Percentiles rank a stretch among this genome's conserved stretches.
phyloP scores from a whole-genome alignment of 53 echinoderm and acorn worm genomes.

The Patiria pectinifera region DNA sequence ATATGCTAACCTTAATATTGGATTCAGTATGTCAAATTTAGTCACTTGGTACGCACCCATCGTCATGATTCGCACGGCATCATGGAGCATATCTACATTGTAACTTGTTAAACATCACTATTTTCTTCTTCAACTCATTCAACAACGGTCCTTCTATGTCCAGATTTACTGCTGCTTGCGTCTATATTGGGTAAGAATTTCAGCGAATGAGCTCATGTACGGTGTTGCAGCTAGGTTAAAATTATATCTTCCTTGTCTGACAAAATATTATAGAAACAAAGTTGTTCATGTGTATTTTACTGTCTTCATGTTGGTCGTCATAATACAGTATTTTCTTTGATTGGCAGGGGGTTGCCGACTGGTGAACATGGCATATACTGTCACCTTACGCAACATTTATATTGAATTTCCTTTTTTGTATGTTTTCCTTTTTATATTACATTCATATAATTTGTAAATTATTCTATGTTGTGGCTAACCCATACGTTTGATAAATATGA shows the following conservation, averaged over 20 bases:
- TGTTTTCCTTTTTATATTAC: too few species aligned
- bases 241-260: not conserved
- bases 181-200: slow-evolving; percentile 13
- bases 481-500: too few species aligned
- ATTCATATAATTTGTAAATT: too few species aligned
- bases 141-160: not conserved
- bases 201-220: not conserved
- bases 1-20: slow-evolving; percentile 69
- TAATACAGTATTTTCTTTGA: too few species aligned
- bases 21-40: slow-evolving; percentile 69
- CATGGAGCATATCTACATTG: slow-evolving; percentile 34
- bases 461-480: too few species aligned
- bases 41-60: slow-evolving; percentile 61
- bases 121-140: not conserved
- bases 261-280: not conserved
- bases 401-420: too few species aligned
- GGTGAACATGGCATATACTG: too few species aligned
- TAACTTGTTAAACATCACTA: not conserved
- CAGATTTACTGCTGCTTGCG: not conserved
- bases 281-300: too few species aligned
- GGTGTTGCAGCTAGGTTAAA: not conserved
- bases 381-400: too few species aligned
- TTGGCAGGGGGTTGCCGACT: too few species aligned
- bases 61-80: slow-evolving; percentile 47
- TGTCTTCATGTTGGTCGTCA: too few species aligned